phyloP scores from a whole-genome alignment of 2,797 vertebrate species.

The Sardinella longiceps region DNA sequence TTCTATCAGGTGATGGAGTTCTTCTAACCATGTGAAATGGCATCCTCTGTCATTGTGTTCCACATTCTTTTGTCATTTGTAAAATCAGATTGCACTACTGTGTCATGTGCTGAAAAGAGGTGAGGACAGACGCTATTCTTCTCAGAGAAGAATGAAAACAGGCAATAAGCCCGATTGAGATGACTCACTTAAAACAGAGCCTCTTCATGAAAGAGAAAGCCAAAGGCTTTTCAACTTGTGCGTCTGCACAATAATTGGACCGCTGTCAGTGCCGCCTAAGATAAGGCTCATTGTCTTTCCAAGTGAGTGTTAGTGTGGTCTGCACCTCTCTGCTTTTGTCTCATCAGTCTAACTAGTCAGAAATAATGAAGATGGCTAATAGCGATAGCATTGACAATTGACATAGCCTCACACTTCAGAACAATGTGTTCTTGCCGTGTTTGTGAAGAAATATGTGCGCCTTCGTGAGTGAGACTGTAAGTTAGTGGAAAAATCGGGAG shows the following conservation, averaged over 20 bases:
- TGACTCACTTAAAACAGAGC: neutral
- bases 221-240: neutral
- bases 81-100: neutral
- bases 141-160: neutral
- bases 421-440: neutral
- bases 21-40: neutral
- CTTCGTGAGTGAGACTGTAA: conserved; percentile 22
- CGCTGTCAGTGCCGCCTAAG: neutral
- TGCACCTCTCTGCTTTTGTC: conserved; percentile 13
- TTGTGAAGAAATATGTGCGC: neutral
- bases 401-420: neutral
- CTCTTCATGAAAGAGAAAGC: neutral
- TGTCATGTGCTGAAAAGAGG: neutral
- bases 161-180: neutral
- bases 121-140: neutral
- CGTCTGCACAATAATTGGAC: conserved; percentile 6
- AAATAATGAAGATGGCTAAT: conserved; percentile 11
- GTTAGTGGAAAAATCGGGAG: too few species aligned
- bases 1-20: neutral
- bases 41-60: neutral
- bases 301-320: conserved; percentile 6
- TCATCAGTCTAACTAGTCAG: conserved; percentile 36
- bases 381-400: neutral
- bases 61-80: neutral
- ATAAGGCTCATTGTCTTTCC: conserved; percentile 16